Evolutionary conservation across 2,888 invertebrate genomes (phyloP).

Genomic region (Eurytoma californica): DNA sequence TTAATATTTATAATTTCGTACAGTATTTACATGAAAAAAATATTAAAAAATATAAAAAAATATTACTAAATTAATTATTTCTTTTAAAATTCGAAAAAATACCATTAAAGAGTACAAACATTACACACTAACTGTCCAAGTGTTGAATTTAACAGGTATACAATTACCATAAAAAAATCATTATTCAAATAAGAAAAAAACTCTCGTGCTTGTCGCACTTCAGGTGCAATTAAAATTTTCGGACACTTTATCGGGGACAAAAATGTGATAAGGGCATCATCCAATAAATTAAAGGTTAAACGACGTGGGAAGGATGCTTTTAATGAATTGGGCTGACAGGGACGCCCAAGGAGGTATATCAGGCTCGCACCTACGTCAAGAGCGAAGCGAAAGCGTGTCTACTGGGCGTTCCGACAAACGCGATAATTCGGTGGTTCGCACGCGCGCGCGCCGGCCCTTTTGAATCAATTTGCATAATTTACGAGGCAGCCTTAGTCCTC

Average conservation of each 20-base stretch:
- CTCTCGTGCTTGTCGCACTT: neutral
- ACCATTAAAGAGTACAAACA: too few species aligned
- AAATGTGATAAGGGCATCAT: neutral
- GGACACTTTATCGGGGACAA: too few species aligned
- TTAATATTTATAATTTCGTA: too few species aligned
- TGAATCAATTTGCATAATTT: conserved; percentile 49
- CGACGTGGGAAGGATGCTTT: conserved; percentile 1
- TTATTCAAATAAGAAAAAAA: neutral
- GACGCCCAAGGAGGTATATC: conserved; percentile 18
- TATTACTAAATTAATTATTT: too few species aligned
- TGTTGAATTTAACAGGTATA: too few species aligned
- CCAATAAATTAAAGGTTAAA: conserved; percentile 8
- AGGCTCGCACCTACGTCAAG: conserved; percentile 4
- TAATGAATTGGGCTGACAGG: conserved; percentile 29
- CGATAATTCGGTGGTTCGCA: conserved; percentile 41
- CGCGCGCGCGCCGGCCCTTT: conserved; percentile 23
- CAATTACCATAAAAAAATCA: too few species aligned
- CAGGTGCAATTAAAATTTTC: too few species aligned
- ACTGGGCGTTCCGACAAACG: conserved; percentile 40
- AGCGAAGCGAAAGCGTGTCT: conserved; percentile 26
- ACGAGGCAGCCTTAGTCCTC: conserved; percentile 25
- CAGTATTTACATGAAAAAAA: too few species aligned
- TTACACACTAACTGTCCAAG: too few species aligned
- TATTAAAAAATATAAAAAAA: too few species aligned
- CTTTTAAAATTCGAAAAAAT: too few species aligned